Evolutionary conservation across 2,888 invertebrate species (phyloP).

Genomic region (Aspidiotus destructor): DNA sequence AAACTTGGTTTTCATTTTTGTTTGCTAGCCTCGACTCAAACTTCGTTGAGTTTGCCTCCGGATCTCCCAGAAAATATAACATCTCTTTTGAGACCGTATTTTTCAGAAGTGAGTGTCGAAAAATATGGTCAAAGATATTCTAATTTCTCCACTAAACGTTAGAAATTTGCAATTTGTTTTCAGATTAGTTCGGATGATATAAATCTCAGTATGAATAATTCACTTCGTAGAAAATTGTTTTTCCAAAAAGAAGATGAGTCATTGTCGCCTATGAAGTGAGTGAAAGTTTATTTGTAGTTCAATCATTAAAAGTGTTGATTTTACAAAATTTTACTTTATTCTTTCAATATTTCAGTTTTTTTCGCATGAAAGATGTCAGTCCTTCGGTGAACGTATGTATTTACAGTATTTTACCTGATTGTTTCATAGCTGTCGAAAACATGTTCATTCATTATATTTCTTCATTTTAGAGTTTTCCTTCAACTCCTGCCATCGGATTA

Average conservation of each 20-base stretch:
- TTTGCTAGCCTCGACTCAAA: conserved; percentile 53
- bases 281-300: background rate
- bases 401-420: background rate
- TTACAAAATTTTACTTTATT: background rate
- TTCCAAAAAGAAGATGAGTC: conserved; percentile 34
- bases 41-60: conserved; percentile 54
- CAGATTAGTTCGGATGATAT: conserved; percentile 30
- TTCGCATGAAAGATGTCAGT: conserved; percentile 8
- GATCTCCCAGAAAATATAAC: conserved; percentile 54
- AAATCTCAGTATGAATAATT: conserved; percentile 30
- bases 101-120: conserved; percentile 37
- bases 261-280: conserved; percentile 33
- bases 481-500: conserved; percentile 18
- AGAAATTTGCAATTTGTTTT: background rate
- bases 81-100: conserved; percentile 53
- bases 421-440: background rate
- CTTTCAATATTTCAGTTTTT: conserved; percentile 14
- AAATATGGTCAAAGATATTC: background rate
- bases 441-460: background rate
- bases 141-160: background rate
- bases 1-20: background rate
- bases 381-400: conserved; percentile 17
- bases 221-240: conserved; percentile 34
- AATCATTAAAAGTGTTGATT: background rate
- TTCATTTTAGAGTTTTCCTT: conserved; percentile 15